phyloP scores from a whole-genome alignment of 2,888 invertebrate species.

The Epicampocera succincta region DNA sequence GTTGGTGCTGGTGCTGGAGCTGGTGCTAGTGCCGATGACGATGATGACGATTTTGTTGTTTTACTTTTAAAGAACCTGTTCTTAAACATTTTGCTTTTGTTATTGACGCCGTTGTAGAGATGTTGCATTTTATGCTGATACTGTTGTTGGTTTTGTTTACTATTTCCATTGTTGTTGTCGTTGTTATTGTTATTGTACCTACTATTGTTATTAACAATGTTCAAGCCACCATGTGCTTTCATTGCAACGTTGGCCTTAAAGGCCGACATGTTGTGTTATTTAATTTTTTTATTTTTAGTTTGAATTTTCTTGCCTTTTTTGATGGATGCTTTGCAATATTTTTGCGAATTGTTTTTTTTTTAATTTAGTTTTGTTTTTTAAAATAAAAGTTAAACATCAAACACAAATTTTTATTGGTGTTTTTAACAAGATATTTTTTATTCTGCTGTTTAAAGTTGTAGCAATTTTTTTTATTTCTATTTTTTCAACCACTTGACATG shows the following conservation, averaged over 20 bases:
- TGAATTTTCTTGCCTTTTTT: conserved; percentile 32
- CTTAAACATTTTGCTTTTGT: conserved; percentile 48
- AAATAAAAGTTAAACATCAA: conserved; percentile 38
- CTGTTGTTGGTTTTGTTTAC: conserved; percentile 30
- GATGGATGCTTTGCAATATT: conserved; percentile 29
- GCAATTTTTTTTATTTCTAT: conserved; percentile 12
- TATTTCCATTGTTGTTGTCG: conserved; percentile 29
- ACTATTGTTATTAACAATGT: conserved; percentile 50
- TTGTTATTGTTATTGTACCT: conserved; percentile 30
- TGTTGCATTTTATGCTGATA: conserved; percentile 42
- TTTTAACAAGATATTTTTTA: conserved; percentile 1
- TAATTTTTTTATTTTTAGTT: conserved; percentile 28
- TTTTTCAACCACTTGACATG: conserved; percentile 54
- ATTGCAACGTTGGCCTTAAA: conserved; percentile 76
- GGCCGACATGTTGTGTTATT: conserved; percentile 76
- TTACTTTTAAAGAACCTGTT: conserved; percentile 65
- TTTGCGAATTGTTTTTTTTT: conserved; percentile 4
- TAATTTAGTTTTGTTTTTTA: conserved; percentile 8
- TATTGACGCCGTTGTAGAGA: conserved; percentile 37
- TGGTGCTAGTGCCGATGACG: conserved; percentile 51
- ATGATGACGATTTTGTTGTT: conserved; percentile 51
- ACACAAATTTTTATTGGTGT: conserved; percentile 24
- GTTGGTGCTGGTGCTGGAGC: conserved; percentile 35
- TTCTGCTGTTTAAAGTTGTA: conserved; percentile 4
- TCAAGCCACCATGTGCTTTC: conserved; percentile 68